These are phyloP conservation scores for Acipenser oxyrinchus DNA, from an alignment of 2,797 vertebrate genomes.

Conservation along the genomic window DNA sequence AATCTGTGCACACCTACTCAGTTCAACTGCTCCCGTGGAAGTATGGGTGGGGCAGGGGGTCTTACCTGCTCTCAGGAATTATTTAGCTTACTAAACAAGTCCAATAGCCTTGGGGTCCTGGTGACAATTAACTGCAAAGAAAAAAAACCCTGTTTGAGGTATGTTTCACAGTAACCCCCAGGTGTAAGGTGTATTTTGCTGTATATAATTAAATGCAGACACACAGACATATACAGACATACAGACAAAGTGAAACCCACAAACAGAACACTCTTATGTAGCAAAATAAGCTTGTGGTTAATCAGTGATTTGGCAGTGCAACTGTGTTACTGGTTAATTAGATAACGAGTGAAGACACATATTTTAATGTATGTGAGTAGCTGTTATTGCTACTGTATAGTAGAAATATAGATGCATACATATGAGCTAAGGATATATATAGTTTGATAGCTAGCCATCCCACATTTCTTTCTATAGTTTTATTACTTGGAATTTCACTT, in stretches of 20 bases:
- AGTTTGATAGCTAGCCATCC: too few relatives aligned
- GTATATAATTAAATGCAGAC: neutral
- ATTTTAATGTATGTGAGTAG: too few relatives aligned
- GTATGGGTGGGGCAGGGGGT: neutral
- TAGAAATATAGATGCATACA: too few relatives aligned
- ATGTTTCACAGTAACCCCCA: neutral
- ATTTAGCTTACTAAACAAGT: neutral
- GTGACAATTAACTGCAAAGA: neutral
- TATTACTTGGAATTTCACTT: too few relatives aligned
- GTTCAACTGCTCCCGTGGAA: neutral
- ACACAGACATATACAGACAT: neutral
- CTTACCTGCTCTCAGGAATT: neutral
- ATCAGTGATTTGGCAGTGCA: too few relatives aligned
- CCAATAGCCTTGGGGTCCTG: neutral
- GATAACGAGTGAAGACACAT: too few relatives aligned
- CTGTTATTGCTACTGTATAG: too few relatives aligned
- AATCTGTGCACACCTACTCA: neutral
- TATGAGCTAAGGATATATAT: too few relatives aligned
- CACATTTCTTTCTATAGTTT: too few relatives aligned
- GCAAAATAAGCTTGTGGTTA: too few relatives aligned
- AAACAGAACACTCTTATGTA: neutral
- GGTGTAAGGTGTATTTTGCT: too few relatives aligned
- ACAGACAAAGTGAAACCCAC: neutral
- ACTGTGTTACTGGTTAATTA: too few relatives aligned
- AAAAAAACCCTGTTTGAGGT: slow-evolving; percentile 6